These are phyloP conservation scores for Bedellia somnulentella DNA, from an alignment of 2,888 invertebrate species.

Conservation along the genomic window DNA sequence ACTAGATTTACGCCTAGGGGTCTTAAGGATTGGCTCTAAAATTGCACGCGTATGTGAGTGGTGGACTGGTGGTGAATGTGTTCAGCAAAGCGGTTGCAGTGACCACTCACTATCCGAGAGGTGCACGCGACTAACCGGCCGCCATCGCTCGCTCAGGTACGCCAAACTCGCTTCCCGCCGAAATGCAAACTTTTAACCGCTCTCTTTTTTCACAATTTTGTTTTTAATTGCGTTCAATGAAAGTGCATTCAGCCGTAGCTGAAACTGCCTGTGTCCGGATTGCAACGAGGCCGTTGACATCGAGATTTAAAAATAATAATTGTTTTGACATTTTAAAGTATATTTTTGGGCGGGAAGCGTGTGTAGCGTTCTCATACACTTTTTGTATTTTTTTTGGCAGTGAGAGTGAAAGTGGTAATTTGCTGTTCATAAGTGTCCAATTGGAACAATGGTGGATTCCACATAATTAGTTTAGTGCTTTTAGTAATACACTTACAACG, in stretches of 20 bases:
- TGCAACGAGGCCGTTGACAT: conserved; percentile 49
- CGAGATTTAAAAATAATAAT: conserved; percentile 22
- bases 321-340: conserved; percentile 22
- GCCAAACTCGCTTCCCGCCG: conserved; percentile 40
- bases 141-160: conserved; percentile 40
- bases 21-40: too few relatives aligned
- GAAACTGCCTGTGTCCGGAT: conserved; percentile 44
- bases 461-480: conserved; percentile 43
- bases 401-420: conserved; percentile 40
- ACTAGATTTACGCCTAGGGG: too few relatives aligned
- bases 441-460: conserved; percentile 50
- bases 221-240: conserved; percentile 25
- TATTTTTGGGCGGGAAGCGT: conserved; percentile 38
- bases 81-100: conserved; percentile 15
- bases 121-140: conserved; percentile 34
- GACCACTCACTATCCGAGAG: conserved; percentile 47
- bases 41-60: too few relatives aligned
- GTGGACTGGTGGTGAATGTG: too few relatives aligned
- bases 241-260: conserved; percentile 40
- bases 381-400: conserved; percentile 21
- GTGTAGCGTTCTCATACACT: conserved; percentile 31
- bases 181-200: conserved; percentile 25
- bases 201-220: conserved; percentile 23
- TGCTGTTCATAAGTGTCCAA: conserved; percentile 26
- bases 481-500: too few relatives aligned